Conservation (phyloP, 2,797 vertebrate species). For the Acanthurus lineatus region DNA sequence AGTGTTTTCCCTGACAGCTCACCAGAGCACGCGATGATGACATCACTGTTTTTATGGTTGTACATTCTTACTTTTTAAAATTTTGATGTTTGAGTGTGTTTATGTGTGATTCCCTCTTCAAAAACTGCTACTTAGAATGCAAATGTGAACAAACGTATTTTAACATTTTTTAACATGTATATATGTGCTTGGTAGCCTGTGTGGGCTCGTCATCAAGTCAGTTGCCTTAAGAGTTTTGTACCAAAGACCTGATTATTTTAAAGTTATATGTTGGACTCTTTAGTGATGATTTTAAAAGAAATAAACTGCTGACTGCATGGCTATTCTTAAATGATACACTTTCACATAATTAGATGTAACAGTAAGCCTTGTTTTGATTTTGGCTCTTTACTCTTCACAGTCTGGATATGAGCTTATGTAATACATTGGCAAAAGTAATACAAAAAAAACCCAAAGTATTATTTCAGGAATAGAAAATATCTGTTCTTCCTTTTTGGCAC, state of each 20-base stretch:
- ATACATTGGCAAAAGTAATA: not conserved
- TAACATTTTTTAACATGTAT: not conserved
- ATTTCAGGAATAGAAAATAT: conserved; percentile 7
- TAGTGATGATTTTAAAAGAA: conserved; percentile 14
- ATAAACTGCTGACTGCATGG: conserved; percentile 14
- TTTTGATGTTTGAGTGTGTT: conserved; percentile 55
- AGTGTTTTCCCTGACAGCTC: not conserved
- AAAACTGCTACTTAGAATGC: conserved; percentile 11
- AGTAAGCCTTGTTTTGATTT: conserved; percentile 8
- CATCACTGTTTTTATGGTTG: conserved; percentile 33
- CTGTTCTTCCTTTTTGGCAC: conserved; percentile 25
- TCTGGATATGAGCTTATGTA: conserved; percentile 11
- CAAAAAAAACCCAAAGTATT: not conserved
- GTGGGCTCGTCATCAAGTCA: conserved; percentile 3
- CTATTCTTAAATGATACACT: conserved; percentile 26
- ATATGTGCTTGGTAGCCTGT: not conserved
- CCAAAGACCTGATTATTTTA: conserved; percentile 34
- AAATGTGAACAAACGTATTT: conserved; percentile 29
- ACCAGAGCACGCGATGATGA: conserved; percentile 39
- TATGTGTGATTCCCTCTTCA: conserved; percentile 5
- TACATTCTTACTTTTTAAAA: conserved; percentile 17
- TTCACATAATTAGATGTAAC: not conserved
- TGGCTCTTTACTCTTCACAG: conserved; percentile 27
- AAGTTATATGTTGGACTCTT: not conserved
- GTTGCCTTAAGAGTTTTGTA: conserved; percentile 34